Conservation (phyloP, 2,113 vertebrate species). For the Asarcornis scutulata region DNA sequence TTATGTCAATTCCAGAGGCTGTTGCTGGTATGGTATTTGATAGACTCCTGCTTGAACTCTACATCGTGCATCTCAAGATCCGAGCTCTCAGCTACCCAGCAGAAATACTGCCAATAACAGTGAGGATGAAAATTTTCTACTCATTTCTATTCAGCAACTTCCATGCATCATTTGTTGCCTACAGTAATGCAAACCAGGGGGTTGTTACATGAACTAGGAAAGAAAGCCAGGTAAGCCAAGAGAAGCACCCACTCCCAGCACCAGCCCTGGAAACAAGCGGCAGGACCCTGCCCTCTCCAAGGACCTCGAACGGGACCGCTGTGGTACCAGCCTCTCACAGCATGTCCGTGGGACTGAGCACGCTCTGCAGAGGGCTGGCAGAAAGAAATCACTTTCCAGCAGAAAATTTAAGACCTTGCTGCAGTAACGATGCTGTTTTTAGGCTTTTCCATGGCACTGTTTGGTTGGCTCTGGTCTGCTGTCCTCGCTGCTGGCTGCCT, state of each 20-base stretch:
- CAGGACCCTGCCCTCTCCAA: fast-evolving
- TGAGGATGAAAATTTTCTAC: neutral
- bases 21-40: fast-evolving
- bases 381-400: neutral
- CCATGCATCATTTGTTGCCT: fast-evolving
- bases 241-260: neutral
- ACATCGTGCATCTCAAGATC: neutral
- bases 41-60: neutral
- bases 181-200: fast-evolving
- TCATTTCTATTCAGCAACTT: neutral
- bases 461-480: fast-evolving
- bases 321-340: fast-evolving
- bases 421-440: neutral
- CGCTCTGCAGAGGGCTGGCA: fast-evolving
- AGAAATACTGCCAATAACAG: neutral
- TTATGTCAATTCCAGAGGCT: fast-evolving
- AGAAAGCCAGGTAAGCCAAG: neutral
- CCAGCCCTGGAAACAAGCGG: fast-evolving
- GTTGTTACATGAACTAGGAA: fast-evolving
- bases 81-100: neutral
- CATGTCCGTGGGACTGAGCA: fast-evolving
- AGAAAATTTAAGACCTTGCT: neutral
- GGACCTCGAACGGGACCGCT: fast-evolving
- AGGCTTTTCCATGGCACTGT: neutral
- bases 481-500: fast-evolving